Percentiles rank a stretch among this genome's conserved stretches.
Evolutionary conservation across 2,888 invertebrate genomes (phyloP).

Genomic region (Zelleria hepariella): DNA sequence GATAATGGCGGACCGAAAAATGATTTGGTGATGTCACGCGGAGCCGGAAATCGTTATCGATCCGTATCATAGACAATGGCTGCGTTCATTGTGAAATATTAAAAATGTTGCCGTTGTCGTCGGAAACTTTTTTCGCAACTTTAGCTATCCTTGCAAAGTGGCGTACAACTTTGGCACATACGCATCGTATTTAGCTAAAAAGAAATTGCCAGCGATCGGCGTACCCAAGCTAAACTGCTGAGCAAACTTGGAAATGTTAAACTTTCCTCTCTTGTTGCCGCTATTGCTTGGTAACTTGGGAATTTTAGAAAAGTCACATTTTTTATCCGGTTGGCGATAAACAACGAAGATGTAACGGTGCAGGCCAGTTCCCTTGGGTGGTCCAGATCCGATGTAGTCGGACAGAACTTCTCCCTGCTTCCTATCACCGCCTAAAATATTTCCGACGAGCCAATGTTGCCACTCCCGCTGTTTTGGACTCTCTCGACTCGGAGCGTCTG

Average conservation of each 20-base stretch:
- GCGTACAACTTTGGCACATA: constrained; percentile 68
- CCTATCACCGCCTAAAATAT: constrained; percentile 77
- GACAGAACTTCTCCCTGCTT: constrained; percentile 74
- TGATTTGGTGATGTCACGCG: constrained; percentile 68
- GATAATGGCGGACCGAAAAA: constrained; percentile 46
- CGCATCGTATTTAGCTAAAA: constrained; percentile 72
- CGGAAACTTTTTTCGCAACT: no score
- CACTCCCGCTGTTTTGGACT: constrained; percentile 79
- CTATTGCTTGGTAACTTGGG: constrained; percentile 53
- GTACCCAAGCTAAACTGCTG: constrained; percentile 70
- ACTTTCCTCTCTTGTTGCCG: constrained; percentile 69
- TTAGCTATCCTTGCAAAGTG: constrained; percentile 43
- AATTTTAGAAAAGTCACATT: constrained; percentile 51
- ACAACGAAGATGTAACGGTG: constrained; percentile 81
- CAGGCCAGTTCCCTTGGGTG: constrained; percentile 79
- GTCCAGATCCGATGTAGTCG: constrained; percentile 76
- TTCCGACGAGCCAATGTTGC: constrained; percentile 84
- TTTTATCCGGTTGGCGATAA: constrained; percentile 73
- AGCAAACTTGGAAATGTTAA: constrained; percentile 71
- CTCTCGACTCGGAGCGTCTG: constrained; percentile 82
- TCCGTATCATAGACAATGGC: constrained; percentile 50
- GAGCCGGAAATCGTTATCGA: constrained; percentile 65
- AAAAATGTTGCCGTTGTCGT: neutral
- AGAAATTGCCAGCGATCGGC: constrained; percentile 75
- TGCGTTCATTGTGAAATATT: constrained; percentile 22